Base-by-base conservation (phyloP, 2,888 invertebrate species). In the Melikaiella ostensackeni region DNA sequence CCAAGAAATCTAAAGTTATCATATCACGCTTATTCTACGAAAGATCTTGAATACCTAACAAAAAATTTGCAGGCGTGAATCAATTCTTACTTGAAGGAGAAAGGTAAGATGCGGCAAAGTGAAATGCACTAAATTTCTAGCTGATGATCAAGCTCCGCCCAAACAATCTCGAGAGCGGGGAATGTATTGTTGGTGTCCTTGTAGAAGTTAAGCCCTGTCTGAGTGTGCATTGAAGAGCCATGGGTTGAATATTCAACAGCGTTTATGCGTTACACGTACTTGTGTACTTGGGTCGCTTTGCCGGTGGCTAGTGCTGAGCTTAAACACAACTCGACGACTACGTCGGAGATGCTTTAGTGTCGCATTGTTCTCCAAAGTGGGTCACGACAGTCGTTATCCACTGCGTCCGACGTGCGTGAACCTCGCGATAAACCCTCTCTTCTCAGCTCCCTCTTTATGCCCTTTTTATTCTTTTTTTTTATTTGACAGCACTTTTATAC, bases 221-320 rank as follows among this genome's bases (percentile, higher is more conserved):
- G 62, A 75, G 77, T 70, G 80, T 75, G 74, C 79, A 74, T 80
- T 86, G 84, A 82, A 86, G 86, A 84, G 81, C 85, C 83, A 85
- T 59, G 75, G 80, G 76, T 85, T 90, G 89, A 90, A 90, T 90
- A 90, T 90, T 90, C 89, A 90, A 87, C 85, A 87, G 86, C 82
- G 84, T 85, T 85, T 84, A 84, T 75, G 80, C 79, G 83, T 75
- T 80, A 81, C 82, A 81, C 79, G 83, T 76, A 57, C 55, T 42
- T 77, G 66, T 73, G 55, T 74, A 61, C 73, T 63, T 59, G 66
- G 59, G 66, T 74, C 74, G 66, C 70, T 76, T 80, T 75, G 35
- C 76, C 64, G 30, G 76, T 75, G 78, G 63, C 57, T 38, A 66
- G 30, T 76, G 66, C 62, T 77, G 77, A 73, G 83, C 80, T 78